Evolutionary conservation across 37 sponge, comb jelly and placozoan genomes (phyloP).

Genomic region (Ephydatia muelleri): DNA sequence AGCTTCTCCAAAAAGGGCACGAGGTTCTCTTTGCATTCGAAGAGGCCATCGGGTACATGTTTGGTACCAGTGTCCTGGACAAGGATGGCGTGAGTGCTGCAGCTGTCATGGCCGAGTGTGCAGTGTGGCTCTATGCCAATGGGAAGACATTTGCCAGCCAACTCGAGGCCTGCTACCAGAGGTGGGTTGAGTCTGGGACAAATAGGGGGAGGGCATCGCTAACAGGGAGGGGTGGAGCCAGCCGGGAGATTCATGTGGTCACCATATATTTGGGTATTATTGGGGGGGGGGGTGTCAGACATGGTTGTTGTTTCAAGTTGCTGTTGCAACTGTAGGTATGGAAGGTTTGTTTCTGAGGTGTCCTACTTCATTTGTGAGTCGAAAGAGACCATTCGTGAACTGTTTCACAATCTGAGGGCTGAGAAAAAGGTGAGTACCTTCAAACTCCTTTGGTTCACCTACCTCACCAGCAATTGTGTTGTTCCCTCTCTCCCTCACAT

Average conservation of each 20-base stretch:
- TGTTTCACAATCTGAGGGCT: slow-evolving; percentile 68
- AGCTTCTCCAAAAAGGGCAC: slow-evolving; percentile 65
- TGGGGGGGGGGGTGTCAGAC: not conserved
- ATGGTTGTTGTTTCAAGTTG: not conserved
- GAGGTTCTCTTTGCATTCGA: slow-evolving; percentile 94
- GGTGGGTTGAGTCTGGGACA: slow-evolving; percentile 43
- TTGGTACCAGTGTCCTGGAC: slow-evolving; percentile 89
- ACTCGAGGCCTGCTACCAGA: slow-evolving; percentile 75
- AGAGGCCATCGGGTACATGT: slow-evolving; percentile 99
- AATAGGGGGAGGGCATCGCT: not conserved
- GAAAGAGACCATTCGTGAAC: slow-evolving; percentile 44
- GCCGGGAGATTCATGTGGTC: not conserved
- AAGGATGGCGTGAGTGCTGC: slow-evolving; percentile 97
- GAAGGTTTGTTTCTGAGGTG: slow-evolving; percentile 62
- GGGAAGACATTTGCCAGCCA: slow-evolving; percentile 66
- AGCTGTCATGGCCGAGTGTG: slow-evolving; percentile 82
- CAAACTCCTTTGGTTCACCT: no score
- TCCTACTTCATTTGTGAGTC: slow-evolving; percentile 86
- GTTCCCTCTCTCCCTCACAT: not conserved
- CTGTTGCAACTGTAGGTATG: slow-evolving; percentile 76
- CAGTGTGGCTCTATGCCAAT: slow-evolving; percentile 64
- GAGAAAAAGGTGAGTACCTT: slow-evolving; percentile 55
- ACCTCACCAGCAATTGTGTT: not conserved
- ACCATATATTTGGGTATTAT: not conserved
- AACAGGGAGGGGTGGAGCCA: slow-evolving; percentile 28